A percentile compares a stretch with the other conserved stretches of the same genome.
phyloP scores from a whole-genome alignment of 2,888 invertebrate genomes.

The Autographa gamma region DNA sequence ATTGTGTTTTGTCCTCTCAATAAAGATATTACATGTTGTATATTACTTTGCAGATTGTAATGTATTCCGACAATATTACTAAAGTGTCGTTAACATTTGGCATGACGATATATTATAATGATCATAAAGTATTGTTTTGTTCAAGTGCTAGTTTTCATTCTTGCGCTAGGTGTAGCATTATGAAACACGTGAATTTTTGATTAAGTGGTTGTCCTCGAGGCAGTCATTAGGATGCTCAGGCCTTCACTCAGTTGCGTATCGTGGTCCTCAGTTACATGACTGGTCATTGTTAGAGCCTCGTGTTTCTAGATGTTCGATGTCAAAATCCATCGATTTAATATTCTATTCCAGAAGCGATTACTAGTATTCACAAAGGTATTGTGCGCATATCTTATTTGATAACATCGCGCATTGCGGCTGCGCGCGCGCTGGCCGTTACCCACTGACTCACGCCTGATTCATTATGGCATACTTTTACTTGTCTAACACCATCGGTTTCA shows the following conservation, averaged over 20 bases:
- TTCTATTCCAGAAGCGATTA: constrained; percentile 17
- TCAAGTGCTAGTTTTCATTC: neutral
- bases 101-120: constrained; percentile 2
- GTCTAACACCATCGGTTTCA: constrained; percentile 44
- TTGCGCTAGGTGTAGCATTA: neutral
- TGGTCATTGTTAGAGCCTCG: neutral
- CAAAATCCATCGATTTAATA: constrained; percentile 5
- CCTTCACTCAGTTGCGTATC: neutral
- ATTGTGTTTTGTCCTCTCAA: neutral
- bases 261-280: neutral
- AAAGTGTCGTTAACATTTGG: neutral
- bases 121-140: neutral
- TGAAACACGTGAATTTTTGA: neutral
- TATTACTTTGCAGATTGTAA: neutral
- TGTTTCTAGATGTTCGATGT: constrained; percentile 20
- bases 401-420: constrained; percentile 31
- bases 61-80: neutral
- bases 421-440: constrained; percentile 42
- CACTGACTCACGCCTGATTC: constrained; percentile 50
- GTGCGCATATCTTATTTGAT: constrained; percentile 47
- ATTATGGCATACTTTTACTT: constrained; percentile 62
- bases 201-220: neutral
- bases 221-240: neutral
- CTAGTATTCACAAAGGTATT: constrained; percentile 17
- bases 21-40: neutral